These are phyloP conservation scores for Cheilosia soror DNA, from an alignment of 2,888 invertebrate genomes.

Conservation along the genomic window DNA sequence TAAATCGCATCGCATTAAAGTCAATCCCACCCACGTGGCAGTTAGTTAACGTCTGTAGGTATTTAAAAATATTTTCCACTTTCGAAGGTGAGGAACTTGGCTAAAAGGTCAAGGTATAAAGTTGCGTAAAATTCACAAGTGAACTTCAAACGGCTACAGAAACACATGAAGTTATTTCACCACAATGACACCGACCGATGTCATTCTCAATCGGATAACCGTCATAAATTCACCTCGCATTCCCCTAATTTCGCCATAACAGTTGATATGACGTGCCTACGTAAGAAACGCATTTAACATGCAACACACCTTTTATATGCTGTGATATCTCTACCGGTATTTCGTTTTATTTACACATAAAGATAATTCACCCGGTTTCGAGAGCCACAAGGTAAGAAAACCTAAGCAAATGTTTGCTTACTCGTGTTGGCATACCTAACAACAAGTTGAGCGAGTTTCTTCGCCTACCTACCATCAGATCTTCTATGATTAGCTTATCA, in stretches of 20 bases:
- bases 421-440: conserved; percentile 13
- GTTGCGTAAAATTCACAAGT: not conserved
- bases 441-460: conserved; percentile 50
- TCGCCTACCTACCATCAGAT: not conserved
- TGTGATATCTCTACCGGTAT: conserved; percentile 5
- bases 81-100: conserved; percentile 2
- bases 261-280: not conserved
- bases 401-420: conserved; percentile 30
- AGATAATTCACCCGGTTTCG: conserved; percentile 30
- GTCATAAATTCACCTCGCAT: not conserved
- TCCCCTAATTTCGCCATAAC: not conserved
- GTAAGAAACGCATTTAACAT: not conserved
- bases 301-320: not conserved
- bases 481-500: conserved; percentile 31
- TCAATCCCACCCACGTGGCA: not conserved
- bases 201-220: not conserved
- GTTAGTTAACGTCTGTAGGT: not conserved
- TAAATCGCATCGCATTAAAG: too few relatives aligned
- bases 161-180: not conserved
- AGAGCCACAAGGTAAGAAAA: not conserved
- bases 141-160: too few relatives aligned
- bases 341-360: conserved; percentile 20
- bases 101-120: conserved; percentile 6
- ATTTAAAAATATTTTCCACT: not conserved
- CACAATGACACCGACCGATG: not conserved